Evolutionary conservation across 2,113 vertebrate species (phyloP), one percentile per base, ranked within the genome.

Genomic region (Bambusicola thoracicus): DNA sequence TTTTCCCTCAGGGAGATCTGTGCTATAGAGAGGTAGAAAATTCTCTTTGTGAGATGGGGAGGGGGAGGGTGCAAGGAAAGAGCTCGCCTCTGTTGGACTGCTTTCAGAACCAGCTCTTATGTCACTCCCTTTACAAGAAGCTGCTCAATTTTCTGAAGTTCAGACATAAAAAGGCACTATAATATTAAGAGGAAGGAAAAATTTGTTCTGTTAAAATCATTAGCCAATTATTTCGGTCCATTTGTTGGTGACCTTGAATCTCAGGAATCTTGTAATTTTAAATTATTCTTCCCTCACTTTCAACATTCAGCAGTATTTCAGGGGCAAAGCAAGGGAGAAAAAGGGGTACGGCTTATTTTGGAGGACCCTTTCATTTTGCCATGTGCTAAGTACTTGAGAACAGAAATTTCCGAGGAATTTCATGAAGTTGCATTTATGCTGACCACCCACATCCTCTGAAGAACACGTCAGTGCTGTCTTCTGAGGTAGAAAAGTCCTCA

Each of bases 11-110:
- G 86, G 59, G 66, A 93, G 86, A 74, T 85, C 58, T 80, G 63
- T 92, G 67, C 85, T 83, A 32, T 53, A 53, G 51, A 77, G 79
- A 88, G 65, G 81, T 69, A 83, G 77, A 82, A 89, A 88, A 84
- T 85, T 94, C 41, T 58, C 43, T 93, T n/a, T 84, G 44, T 59
- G 73, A 94, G 61, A 29, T 80, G 66, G 66, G 41, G 19, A 44
- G 69, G 62, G 44, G 19, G 41, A 75, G 44, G 44, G 69, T 8
- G 2, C 68, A 55, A 95, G 40, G 48, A 75, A 94, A 75, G 13
- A 49, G 40, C 36, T 89, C 87, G 56, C 46, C 21, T 63, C 88
- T 1, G 1, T 38, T 69, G 36, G 49, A 58, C 56, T 94, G n/a
- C 43, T 68, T 82, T 93, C 69, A 77, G 77, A 65, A 86, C 38